Evolutionary conservation across 2,888 invertebrate genomes (phyloP), one percentile per base, ranked within the genome.

Genomic region (Idaea straminata): DNA sequence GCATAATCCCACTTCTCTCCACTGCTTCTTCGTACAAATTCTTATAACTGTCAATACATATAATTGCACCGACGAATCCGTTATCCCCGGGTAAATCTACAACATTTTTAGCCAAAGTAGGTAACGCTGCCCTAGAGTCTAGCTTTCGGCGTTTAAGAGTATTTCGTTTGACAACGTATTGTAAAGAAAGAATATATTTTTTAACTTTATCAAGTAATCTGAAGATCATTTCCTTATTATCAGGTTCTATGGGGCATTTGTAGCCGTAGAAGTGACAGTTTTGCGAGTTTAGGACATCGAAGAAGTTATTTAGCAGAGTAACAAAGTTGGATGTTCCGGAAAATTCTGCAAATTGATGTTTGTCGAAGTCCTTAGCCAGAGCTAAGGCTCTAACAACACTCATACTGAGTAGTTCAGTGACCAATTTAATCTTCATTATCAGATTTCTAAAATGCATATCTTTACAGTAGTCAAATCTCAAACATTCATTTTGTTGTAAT

Each of bases 391-490:
- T 68, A 10, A 69, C 68, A 7, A 71, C 69, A 34, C 69, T 70
- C 62, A 57, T 68, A 62, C 69, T 70, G 5, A 72, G 7, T 0
- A 64, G 15, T 25, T 70, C 67, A 4, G 66, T 66, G 0, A 69
- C 68, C 2, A 71, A 65, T 5, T 65, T 63, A 3, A 71, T 68
- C 47, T 73, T 73, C 72, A 72, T 72, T 5, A 70, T 66, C 7
- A 73, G 64, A 10, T 71, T 64, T 15, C 70, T 63, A 34, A 69
- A 72, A 63, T 69, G 59, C 1, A 66, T 35, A 38, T 70, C 63
- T n/a, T 70, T 57, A 61, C 70, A 71, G 35, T 72, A 73, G 0
- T 15, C 73, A 34, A 74, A 70, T n/a, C 62, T 36, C 7, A 74
- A 62, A 61, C 69, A 65, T 61, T 71, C 66, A 13, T 65, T 66